Base-by-base conservation (phyloP, 1,140 invertebrate genomes). In the Scaptomyza hsui region DNA sequence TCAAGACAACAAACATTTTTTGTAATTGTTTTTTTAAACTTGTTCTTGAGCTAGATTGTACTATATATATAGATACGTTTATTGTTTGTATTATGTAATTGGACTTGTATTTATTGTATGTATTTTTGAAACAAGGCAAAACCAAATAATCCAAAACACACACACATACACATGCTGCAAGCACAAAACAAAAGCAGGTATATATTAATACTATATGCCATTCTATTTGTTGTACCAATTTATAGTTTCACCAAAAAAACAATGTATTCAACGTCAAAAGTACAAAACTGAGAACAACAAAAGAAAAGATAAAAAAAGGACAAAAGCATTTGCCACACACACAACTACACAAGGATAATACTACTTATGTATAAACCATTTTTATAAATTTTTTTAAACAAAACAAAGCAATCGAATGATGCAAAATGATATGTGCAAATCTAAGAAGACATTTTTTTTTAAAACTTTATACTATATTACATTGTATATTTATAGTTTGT, bases 391-490 rank as follows among this genome's bases (percentile, higher is more conserved):
- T 78, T 49, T 69, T 21, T 2, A 21, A 21, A 21, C 19, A 29
- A 29, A 9, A 29, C 32, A 37, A 37, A 37, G 12, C 32, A 37
- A 37, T 37, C 32, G 60, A 65, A 42, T n/a, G 45, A 19, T 19
- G 16, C 41, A 69, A 59, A 71, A 29, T 26, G 39, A 76, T 51
- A 65, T 56, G 68, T 72, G 60, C 57, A 78, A 12, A 79, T 76
- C 72, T 62, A 75, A 86, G 68, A 80, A 85, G 81, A 86, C 77
- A 86, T 83, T 83, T 82, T 85, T 83, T 81, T 82, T n/a, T n/a
- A n/a, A n/a, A 80, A 76, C 71, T 44, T 56, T 82, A 82, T 59
- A 32, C n/a, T 47, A 53, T 60, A 77, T 29, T 67, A 52, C 52
- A 35, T 49, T 29, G 1, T 49, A 29, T 29, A 19, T 42, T 39